A percentile compares a stretch with the other conserved stretches of the same genome.
phyloP scores from a whole-genome alignment of 2,797 vertebrate genomes.

The Sebastes cheni region DNA sequence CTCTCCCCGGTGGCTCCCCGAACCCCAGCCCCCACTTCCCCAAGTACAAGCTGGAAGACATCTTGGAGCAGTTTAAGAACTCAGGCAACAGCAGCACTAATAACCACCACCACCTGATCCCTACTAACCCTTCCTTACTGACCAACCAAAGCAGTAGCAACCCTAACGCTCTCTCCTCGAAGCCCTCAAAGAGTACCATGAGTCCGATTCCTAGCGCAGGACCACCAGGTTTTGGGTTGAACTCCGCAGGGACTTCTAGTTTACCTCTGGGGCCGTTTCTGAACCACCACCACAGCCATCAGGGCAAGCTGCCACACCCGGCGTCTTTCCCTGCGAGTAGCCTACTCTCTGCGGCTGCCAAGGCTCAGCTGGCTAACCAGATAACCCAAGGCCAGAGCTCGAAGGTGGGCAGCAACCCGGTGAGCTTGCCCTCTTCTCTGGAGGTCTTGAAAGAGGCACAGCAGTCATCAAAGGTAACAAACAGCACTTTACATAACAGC shows the following conservation, averaged over 20 bases:
- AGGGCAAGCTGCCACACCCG: conserved; percentile 74
- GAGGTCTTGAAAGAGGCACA: conserved; percentile 76
- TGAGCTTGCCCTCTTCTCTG: conserved; percentile 56
- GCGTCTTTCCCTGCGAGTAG: conserved; percentile 90
- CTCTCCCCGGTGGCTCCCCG: conserved; percentile 75
- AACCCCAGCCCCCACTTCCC: conserved; percentile 77
- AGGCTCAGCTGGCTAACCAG: conserved; percentile 90
- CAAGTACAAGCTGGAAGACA: conserved; percentile 84
- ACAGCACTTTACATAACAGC: conserved; percentile 93
- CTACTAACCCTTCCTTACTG: conserved; percentile 62
- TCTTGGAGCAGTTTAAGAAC: conserved; percentile 85
- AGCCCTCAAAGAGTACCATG: conserved; percentile 59
- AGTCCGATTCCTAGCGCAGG: conserved; percentile 52
- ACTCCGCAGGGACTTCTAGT: conserved; percentile 69
- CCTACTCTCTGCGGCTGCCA: conserved; percentile 90
- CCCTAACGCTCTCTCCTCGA: conserved; percentile 67
- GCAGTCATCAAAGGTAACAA: conserved; percentile 84
- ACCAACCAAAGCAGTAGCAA: conserved; percentile 84
- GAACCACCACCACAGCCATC: conserved; percentile 81
- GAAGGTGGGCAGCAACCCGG: conserved; percentile 53
- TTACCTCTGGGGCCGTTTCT: conserved; percentile 82
- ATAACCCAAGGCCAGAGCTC: conserved; percentile 75
- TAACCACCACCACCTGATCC: conserved; percentile 69
- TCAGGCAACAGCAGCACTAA: conserved; percentile 79
- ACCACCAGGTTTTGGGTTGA: conserved; percentile 59